Evolutionary conservation across 2,888 invertebrate genomes (phyloP), one percentile per base, ranked within the genome.

Genomic region (Lycocerus yunnanus): DNA sequence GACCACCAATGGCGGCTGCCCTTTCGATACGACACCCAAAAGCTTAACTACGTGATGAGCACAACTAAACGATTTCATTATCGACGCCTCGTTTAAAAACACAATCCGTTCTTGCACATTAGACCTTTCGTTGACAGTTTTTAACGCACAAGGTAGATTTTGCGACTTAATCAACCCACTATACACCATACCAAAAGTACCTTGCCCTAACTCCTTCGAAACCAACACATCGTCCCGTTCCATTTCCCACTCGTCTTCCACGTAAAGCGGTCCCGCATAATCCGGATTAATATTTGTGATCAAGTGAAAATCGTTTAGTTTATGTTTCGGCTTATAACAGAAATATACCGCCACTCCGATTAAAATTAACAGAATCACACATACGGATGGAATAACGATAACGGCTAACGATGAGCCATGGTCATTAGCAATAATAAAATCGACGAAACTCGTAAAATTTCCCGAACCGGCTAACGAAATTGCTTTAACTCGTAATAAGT

Each of bases 151-250:
- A 1, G 86, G 85, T 1, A 84, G 80, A 15, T 84, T 86, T 72
- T 81, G 83, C 4, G 84, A 89, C 83, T 82, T 87, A 4, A 90
- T 84, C 4, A 88, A 82, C 1, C 93, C 94, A 79, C 89, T 89
- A 81, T 90, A 92, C 0, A 95, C 94, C 88, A 91, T 91, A 1
- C 94, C 94, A 85, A 95, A 95, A 4, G 92, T 91, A 2, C 94
- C 94, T 76, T 92, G 88, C 1, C 94, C 94, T 14, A 94, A 86
- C 72, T 88, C 88, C 14, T 83, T 71, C n/a, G 61, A 66, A 3
- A 93, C 81, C 66, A 89, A 88, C 1, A 94, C 87, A 79, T 91
- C 90, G 4, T 90, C 89, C 18, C 92, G 84, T 0, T 89, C 86
- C 20, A 93, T 89, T 85, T 94, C 94, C 93, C 94, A 94, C 74